Conservation (phyloP, 2,113 vertebrate species). For the Tinamus guttatus region DNA sequence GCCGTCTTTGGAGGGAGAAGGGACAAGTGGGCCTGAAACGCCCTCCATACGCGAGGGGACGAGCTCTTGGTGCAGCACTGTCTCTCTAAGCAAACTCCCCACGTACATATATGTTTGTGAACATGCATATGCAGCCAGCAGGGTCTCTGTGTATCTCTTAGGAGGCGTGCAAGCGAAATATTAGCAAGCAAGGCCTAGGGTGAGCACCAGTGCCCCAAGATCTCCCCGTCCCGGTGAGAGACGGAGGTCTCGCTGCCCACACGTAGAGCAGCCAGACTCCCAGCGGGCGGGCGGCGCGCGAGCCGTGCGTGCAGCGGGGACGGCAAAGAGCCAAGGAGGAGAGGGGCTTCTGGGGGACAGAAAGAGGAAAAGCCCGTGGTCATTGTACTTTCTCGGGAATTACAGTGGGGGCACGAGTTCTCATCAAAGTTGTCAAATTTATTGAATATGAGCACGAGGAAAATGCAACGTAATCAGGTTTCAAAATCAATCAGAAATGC, state of each 20-base stretch:
- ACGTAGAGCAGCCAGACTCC: neutral
- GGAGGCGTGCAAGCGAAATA: neutral
- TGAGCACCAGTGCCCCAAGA: neutral
- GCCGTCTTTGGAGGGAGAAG: too few relatives aligned
- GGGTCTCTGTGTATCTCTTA: neutral
- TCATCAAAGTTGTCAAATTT: neutral
- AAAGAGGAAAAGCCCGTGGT: neutral
- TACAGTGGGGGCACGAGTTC: neutral
- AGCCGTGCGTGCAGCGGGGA: too few relatives aligned
- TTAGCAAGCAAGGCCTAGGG: neutral
- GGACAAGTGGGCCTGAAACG: too few relatives aligned
- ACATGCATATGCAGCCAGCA: neutral
- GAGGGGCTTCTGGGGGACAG: accelerated
- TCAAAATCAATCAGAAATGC: neutral
- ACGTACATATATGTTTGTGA: too few relatives aligned
- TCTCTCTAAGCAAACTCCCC: neutral
- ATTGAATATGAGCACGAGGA: accelerated
- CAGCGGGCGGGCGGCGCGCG: too few relatives aligned
- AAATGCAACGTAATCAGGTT: neutral
- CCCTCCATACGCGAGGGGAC: too few relatives aligned
- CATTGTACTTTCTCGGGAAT: accelerated
- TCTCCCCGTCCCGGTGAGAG: neutral
- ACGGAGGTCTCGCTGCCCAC: neutral
- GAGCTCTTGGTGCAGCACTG: neutral
- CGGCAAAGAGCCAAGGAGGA: too few relatives aligned